Evolutionary conservation across 2,113 vertebrate genomes (phyloP).

Genomic region (Panthera tigris): DNA sequence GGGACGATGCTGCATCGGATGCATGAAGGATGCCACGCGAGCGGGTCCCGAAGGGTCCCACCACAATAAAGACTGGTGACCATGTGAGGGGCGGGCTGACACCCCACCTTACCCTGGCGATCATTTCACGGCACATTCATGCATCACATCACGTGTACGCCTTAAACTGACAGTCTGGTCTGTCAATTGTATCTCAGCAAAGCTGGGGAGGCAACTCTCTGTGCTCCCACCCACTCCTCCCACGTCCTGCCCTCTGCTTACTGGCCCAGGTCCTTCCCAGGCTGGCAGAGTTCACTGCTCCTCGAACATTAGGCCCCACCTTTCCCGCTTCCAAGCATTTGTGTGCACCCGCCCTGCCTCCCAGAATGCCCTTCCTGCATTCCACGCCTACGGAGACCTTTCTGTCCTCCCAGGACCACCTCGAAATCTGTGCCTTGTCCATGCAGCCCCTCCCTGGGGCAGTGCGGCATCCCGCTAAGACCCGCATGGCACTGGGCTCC

Average conservation of each 20-base stretch:
- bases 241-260: rapidly evolving
- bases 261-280: no score
- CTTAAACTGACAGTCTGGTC: not conserved
- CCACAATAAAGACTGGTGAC: not conserved
- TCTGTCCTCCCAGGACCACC: not conserved
- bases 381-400: not conserved
- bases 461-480: rapidly evolving
- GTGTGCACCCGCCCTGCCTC: rapidly evolving
- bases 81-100: not conserved
- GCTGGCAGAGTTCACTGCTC: not conserved
- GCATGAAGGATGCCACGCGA: not conserved
- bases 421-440: not conserved
- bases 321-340: no score
- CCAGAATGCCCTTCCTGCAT: not conserved
- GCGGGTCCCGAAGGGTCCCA: no score
- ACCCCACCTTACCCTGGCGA: not conserved
- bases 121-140: no score
- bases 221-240: rapidly evolving
- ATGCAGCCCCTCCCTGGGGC: rapidly evolving
- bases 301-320: not conserved
- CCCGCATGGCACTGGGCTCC: rapidly evolving
- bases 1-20: not conserved
- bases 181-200: not conserved
- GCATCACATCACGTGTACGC: not conserved
- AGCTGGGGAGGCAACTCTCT: rapidly evolving